Evolutionary conservation across 2,113 vertebrate genomes (phyloP).

Genomic region (Spea multiplicata): DNA sequence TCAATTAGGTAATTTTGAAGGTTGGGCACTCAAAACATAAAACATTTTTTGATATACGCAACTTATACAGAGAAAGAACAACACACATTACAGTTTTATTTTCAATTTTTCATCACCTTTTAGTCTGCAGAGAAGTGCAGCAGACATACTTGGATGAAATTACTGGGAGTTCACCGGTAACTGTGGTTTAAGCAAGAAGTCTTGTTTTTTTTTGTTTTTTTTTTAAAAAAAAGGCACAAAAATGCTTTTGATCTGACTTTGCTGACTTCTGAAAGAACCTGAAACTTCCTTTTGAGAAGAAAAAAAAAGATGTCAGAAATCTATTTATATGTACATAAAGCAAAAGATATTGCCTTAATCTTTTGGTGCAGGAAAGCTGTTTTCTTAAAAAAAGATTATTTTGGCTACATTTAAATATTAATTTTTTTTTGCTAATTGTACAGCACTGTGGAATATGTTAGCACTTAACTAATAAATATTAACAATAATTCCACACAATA

Average conservation of each 20-base stretch:
- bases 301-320: constrained; percentile 39
- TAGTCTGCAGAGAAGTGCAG: constrained; percentile 21
- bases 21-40: neutral
- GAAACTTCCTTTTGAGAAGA: constrained; percentile 36
- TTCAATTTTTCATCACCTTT: constrained; percentile 35
- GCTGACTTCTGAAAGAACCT: constrained; percentile 39
- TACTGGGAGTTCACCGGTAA: constrained; percentile 46
- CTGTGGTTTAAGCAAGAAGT: constrained; percentile 35
- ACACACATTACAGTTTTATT: constrained; percentile 20
- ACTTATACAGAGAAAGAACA: constrained; percentile 1
- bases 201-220: constrained; percentile 18
- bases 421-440: neutral
- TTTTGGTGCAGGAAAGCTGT: constrained; percentile 22
- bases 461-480: too few species aligned
- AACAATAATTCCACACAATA: too few species aligned
- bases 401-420: neutral
- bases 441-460: too few species aligned
- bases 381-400: constrained; percentile 13
- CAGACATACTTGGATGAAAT: constrained; percentile 40
- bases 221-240: constrained; percentile 10
- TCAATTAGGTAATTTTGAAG: neutral
- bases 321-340: constrained; percentile 27
- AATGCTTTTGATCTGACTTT: constrained; percentile 47
- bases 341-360: constrained; percentile 11
- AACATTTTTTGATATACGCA: neutral